Base-by-base conservation (phyloP, 1,140 invertebrate genomes). In the Anastrepha ludens region DNA sequence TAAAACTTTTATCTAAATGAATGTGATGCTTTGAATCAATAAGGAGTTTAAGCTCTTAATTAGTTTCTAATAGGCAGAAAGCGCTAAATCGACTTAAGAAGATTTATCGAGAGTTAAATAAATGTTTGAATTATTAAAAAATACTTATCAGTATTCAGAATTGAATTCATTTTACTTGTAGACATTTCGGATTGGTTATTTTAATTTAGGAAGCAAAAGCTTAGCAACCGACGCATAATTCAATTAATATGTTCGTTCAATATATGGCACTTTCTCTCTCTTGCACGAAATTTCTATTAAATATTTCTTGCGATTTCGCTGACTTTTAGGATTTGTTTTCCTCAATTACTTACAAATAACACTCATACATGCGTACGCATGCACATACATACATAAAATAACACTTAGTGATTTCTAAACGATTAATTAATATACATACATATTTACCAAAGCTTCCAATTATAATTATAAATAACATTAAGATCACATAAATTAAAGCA, bases 401-500 rank as follows among this genome's bases (percentile, higher is more conserved):
- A 47, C n/a, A 58, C 50, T 58, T 3, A 59, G 58, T 58, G 8
- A 59, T 50, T 29, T 59, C 17, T 85, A 47, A 55, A 81, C 47
- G 4, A 4, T 58, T 81, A 81, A 41, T 50, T 85, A 85, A 58
- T 85, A 20, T 65, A 65, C n/a, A n/a, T 1, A 29, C 15, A 65
- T 65, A 6, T 65, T 65, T 65, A 65, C 64, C 2, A 74, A 41
- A 41, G 50, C 20, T 39, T 74, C 15, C 11, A 41, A 39, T 29
- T 74, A 39, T 62, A 60, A 11, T 55, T 17, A 74, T 17, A 50
- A 81, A 81, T 55, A 81, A 81, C 74, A 81, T 55, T 55, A 8
- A 81, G n/a, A 20, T 81, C 8, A 55, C 74, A 81, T 29, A n/a
- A 81, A 55, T 29, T 55, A 55, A 58, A 81, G 74, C 74, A 55